phyloP scores from a whole-genome alignment of 1,140 invertebrate genomes.

The Phortica variegata region DNA sequence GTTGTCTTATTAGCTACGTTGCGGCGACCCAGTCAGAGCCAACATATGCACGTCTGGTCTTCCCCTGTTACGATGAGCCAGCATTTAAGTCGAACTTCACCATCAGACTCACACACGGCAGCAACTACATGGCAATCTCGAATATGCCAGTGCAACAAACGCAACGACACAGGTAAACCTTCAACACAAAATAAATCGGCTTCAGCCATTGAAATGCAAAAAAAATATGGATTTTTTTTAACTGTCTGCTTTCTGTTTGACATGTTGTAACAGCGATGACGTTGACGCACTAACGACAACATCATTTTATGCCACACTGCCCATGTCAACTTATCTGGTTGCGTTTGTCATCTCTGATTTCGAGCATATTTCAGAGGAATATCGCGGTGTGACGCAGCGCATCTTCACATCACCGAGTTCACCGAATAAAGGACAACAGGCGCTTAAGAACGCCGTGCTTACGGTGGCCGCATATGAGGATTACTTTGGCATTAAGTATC shows the following conservation, averaged over 20 bases:
- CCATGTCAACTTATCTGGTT: conserved; percentile 76
- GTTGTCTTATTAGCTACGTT: conserved; percentile 62
- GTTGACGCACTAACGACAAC: conserved; percentile 40
- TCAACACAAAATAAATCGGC: too few species aligned
- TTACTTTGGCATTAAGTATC: conserved; percentile 59
- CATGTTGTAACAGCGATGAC: conserved; percentile 13
- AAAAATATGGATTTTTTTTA: too few species aligned
- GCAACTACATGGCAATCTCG: conserved; percentile 59
- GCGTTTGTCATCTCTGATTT: conserved; percentile 74
- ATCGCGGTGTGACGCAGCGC: conserved; percentile 54
- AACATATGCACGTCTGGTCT: conserved; percentile 75
- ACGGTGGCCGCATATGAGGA: conserved; percentile 60
- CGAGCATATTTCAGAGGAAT: conserved; percentile 36
- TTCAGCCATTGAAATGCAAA: not conserved
- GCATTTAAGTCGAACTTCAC: conserved; percentile 72
- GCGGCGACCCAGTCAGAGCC: conserved; percentile 80
- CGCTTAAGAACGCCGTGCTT: conserved; percentile 60
- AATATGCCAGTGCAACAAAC: conserved; percentile 61
- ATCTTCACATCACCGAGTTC: conserved; percentile 69
- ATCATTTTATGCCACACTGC: conserved; percentile 60
- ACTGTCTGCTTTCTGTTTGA: too few species aligned
- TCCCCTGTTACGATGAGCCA: conserved; percentile 91
- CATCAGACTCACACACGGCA: conserved; percentile 62
- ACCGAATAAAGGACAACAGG: conserved; percentile 60
- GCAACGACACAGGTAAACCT: conserved; percentile 25